Evolutionary conservation across 1,140 invertebrate species (phyloP).

Genomic region (Muscidifurax raptorellus): DNA sequence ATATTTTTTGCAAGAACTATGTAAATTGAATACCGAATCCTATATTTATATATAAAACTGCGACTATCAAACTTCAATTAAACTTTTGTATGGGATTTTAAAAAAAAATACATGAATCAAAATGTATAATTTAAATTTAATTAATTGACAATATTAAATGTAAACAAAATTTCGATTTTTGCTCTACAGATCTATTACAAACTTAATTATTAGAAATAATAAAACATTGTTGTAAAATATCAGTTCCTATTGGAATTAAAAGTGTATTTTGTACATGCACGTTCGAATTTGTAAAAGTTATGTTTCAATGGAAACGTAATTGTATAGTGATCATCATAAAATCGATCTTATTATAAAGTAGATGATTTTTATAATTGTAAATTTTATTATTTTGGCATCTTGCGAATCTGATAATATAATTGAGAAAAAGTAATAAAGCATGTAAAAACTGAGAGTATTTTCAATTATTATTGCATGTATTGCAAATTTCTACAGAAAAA

Average conservation of each 20-base stretch:
- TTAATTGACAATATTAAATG: slow-evolving; percentile 42
- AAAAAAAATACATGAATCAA: slow-evolving; percentile 23
- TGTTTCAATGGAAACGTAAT: not conserved
- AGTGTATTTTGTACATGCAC: slow-evolving; percentile 4
- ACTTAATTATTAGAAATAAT: slow-evolving; percentile 26
- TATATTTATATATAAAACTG: too few relatives aligned
- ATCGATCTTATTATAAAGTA: not conserved
- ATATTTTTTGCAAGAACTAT: not conserved
- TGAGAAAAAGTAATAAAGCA: slow-evolving; percentile 30
- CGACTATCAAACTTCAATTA: too few relatives aligned
- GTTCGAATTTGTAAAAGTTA: slow-evolving; percentile 46
- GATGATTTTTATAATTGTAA: not conserved
- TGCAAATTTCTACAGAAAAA: slow-evolving; percentile 47
- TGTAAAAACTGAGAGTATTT: slow-evolving; percentile 27
- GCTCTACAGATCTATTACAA: slow-evolving; percentile 7
- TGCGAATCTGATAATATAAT: slow-evolving; percentile 29
- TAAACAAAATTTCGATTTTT: slow-evolving; percentile 44
- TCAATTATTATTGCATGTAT: slow-evolving; percentile 40
- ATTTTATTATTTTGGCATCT: slow-evolving; percentile 25
- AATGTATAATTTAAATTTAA: slow-evolving; percentile 45
- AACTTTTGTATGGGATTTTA: not conserved
- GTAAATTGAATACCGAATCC: too few relatives aligned
- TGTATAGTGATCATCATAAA: too few relatives aligned
- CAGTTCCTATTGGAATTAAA: slow-evolving; percentile 35
- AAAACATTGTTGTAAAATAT: slow-evolving; percentile 36